phyloP scores from a whole-genome alignment of 2,888 invertebrate species.

The Ormyrus nitidulus region DNA sequence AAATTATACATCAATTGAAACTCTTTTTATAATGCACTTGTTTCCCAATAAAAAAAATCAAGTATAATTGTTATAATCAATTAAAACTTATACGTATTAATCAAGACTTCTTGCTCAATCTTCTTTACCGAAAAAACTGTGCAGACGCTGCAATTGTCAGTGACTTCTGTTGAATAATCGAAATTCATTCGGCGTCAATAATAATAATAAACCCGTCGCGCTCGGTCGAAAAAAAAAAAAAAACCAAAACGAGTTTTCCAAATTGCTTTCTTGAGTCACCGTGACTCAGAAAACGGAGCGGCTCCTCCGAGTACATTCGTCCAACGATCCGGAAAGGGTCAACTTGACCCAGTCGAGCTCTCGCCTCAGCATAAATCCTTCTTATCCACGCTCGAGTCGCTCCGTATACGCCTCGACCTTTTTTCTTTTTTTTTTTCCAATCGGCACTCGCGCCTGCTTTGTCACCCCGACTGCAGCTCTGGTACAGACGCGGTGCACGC shows the following conservation, averaged over 20 bases:
- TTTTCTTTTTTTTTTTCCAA: neutral
- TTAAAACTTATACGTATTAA: no score
- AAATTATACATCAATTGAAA: no score
- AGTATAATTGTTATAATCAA: no score
- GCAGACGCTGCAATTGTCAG: no score
- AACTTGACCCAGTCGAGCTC: constrained; percentile 29
- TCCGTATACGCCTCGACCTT: neutral
- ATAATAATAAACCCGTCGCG: no score
- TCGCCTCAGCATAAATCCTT: constrained; percentile 27
- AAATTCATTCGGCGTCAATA: no score
- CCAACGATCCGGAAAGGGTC: constrained; percentile 27
- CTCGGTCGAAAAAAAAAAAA: neutral
- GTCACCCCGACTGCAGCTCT: no score
- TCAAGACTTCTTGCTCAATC: no score
- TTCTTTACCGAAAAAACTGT: no score
- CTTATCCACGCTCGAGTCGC: neutral
- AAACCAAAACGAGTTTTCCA: constrained; percentile 18
- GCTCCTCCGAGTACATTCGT: neutral
- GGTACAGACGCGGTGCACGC: neutral
- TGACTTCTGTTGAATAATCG: no score
- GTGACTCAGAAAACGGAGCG: constrained; percentile 18
- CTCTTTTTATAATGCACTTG: no score
- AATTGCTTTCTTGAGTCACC: constrained; percentile 15
- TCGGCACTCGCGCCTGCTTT: neutral
- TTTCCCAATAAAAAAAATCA: no score